Percentiles rank a stretch among this genome's conserved stretches.
phyloP scores from a whole-genome alignment of 2,797 vertebrate species.

The Iguana delicatissima region DNA sequence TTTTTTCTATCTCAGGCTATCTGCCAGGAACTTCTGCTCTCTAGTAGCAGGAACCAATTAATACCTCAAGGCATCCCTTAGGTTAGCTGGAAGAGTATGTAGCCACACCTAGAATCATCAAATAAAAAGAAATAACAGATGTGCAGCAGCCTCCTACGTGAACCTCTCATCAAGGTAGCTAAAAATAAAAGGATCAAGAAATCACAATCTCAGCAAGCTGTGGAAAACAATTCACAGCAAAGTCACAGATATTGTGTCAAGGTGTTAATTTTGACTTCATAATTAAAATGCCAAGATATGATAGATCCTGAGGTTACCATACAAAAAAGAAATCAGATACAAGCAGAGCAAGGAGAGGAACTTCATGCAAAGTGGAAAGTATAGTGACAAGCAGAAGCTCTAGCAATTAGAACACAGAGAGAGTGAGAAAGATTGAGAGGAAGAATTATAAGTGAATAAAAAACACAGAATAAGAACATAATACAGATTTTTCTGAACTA shows the following conservation, averaged over 20 bases:
- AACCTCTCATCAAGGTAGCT: conserved; percentile 34
- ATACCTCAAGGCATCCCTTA: neutral
- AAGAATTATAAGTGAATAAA: neutral
- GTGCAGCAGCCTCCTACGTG: neutral
- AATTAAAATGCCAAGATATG: conserved; percentile 54
- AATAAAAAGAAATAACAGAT: conserved; percentile 35
- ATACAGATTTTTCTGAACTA: neutral
- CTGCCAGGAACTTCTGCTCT: neutral
- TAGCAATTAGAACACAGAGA: neutral
- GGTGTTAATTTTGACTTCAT: conserved; percentile 36
- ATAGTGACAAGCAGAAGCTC: conserved; percentile 13
- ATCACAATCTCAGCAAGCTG: conserved; percentile 29
- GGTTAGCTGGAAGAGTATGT: conserved; percentile 23
- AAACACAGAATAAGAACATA: neutral
- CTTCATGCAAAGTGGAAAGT: conserved; percentile 38
- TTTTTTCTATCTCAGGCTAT: conserved; percentile 1
- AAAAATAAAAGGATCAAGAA: conserved; percentile 52
- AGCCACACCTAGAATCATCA: conserved; percentile 7
- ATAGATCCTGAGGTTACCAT: conserved; percentile 43
- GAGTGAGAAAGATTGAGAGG: conserved; percentile 6
- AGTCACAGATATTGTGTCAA: neutral
- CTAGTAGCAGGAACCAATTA: conserved; percentile 35
- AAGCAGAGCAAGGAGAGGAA: conserved; percentile 42
- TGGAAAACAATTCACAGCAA: conserved; percentile 50
- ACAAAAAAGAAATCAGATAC: conserved; percentile 49